Percentiles rank a stretch among this genome's conserved stretches.
phyloP scores from a whole-genome alignment of 2,113 vertebrate species.

The Cyprinus carpio region DNA sequence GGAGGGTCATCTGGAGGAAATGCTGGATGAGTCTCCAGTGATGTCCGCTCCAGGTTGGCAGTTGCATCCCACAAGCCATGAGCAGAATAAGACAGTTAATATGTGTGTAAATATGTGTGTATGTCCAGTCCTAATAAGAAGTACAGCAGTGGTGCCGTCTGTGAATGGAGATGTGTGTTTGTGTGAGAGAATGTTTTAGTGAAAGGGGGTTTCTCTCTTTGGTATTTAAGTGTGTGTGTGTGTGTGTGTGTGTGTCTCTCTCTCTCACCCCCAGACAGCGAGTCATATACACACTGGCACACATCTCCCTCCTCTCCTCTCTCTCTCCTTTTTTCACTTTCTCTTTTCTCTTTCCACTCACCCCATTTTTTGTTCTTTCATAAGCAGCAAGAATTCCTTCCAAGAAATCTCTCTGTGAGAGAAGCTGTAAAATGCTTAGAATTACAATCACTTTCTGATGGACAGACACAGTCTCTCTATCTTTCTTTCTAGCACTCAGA shows the following conservation, averaged over 20 bases:
- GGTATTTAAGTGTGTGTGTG: constrained; percentile 22
- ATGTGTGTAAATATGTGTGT: constrained; percentile 15
- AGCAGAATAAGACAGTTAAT: not conserved
- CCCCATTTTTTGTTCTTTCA: constrained; percentile 42
- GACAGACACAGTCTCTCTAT: constrained; percentile 32
- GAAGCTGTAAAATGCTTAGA: constrained; percentile 37
- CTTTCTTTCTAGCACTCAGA: constrained; percentile 4
- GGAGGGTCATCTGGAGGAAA: constrained; percentile 36
- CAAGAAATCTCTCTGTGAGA: constrained; percentile 32
- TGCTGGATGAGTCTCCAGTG: constrained; percentile 4
- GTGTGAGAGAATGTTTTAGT: constrained; percentile 38
- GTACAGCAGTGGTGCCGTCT: not conserved
- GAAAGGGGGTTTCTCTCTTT: constrained; percentile 25
- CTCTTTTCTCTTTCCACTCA: constrained; percentile 40
- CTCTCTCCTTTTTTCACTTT: constrained; percentile 1
- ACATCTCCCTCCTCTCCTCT: constrained; percentile 21
- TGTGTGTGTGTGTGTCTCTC: not conserved
- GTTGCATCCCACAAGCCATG: constrained; percentile 35
- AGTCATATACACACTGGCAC: constrained; percentile 32
- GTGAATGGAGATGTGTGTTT: constrained; percentile 18
- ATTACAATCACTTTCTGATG: constrained; percentile 39
- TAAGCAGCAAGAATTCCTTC: constrained; percentile 31
- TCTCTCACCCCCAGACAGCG: constrained; percentile 17
- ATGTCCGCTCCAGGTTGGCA: not conserved
- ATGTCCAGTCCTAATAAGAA: not conserved